Evolutionary conservation across 2,113 vertebrate genomes (phyloP).

Genomic region (Corythornis madagascariensis): DNA sequence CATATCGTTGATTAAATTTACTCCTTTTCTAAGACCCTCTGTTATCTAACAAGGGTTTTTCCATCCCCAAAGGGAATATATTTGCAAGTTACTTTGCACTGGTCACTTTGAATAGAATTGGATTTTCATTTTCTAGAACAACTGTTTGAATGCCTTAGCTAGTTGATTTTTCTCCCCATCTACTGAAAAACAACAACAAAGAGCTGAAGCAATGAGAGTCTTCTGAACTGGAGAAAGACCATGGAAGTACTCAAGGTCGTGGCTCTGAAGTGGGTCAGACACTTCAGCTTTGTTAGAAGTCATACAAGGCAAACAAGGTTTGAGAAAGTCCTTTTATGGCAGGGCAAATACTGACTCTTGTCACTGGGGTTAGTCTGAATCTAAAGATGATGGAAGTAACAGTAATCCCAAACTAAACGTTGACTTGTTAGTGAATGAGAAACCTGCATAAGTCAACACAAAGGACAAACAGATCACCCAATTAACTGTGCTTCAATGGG

Average conservation of each 20-base stretch:
- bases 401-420: neutral
- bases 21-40: neutral
- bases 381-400: neutral
- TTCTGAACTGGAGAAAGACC: neutral
- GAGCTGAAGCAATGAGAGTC: neutral
- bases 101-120: neutral
- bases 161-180: neutral
- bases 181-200: neutral
- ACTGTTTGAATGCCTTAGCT: neutral
- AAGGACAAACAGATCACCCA: neutral
- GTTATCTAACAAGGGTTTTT: neutral
- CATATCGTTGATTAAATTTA: neutral
- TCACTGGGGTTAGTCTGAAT: neutral
- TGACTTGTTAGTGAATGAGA: neutral
- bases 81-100: neutral
- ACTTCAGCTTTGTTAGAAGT: neutral
- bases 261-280: neutral
- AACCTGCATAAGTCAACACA: neutral
- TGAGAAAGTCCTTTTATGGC: neutral
- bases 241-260: neutral
- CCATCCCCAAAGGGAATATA: neutral
- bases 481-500: neutral
- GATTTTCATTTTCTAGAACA: neutral
- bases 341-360: neutral
- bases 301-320: neutral